Base-by-base conservation (phyloP, 1,140 invertebrate species). In the Lineus longissimus region DNA sequence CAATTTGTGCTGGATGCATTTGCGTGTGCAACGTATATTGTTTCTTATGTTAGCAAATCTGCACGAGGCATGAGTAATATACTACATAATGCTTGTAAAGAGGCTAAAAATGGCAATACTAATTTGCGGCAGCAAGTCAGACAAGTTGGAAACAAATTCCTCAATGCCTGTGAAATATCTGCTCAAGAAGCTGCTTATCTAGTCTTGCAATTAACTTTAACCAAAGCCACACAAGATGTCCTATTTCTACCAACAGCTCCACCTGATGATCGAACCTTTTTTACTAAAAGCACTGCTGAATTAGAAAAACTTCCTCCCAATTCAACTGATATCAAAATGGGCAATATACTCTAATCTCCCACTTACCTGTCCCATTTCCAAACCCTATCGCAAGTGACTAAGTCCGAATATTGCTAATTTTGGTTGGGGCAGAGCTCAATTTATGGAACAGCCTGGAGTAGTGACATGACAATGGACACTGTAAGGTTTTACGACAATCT, bases 131-230 rank as follows among this genome's bases (percentile, higher is more conserved):
- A 62, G 27, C 60, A 70, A 45, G 57, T 72, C 11, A 61, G 55
- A 13, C 2, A 31, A 7, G 55, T 72, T 47, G 66, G 68, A 57
- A 68, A 72, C 36, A n/a, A n/a, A n/a, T n/a, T n/a, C n/a, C n/a
- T n/a, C n/a, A n/a, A n/a, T n/a, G n/a, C n/a, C n/a, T n/a, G n/a
- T n/a, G n/a, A n/a, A n/a, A n/a, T n/a, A n/a, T n/a, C n/a, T n/a
- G n/a, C n/a, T n/a, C n/a, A n/a, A n/a, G n/a, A n/a, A 57, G 61
- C 65, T 59, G 64, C 51, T 2, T 67, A 70, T 55, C 19, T 69
- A 1, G 22, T 66, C 22, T 36, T 70, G n/a, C 66, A 72, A 59
- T 64, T 72, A 60, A 66, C 70, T 22, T 31, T 72, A 23, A 57
- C 64, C 41, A 64, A 58, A 51, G 33, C 36, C 31, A 60, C 62